Evolutionary conservation across 2,113 vertebrate genomes (phyloP).

Genomic region (Tupaia chinensis): DNA sequence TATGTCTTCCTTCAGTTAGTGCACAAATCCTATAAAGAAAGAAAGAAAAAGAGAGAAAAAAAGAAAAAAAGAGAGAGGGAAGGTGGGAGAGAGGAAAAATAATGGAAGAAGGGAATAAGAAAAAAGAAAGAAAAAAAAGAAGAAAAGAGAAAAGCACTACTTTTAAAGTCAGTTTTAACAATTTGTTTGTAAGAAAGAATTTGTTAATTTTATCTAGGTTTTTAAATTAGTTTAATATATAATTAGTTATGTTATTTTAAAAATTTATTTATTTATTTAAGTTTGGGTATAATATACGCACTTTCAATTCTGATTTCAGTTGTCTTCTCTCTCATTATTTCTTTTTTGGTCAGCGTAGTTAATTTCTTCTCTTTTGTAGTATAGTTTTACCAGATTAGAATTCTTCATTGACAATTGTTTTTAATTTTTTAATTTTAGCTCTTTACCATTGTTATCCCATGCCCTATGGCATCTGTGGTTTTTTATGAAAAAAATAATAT

Average conservation of each 20-base stretch:
- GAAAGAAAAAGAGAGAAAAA: no score
- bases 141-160: no score
- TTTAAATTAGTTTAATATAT: background rate
- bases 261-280: background rate
- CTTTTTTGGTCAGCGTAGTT: background rate
- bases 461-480: background rate
- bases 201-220: background rate
- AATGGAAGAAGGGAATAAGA: no score
- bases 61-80: no score
- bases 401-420: background rate
- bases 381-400: background rate
- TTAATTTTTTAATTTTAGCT: background rate
- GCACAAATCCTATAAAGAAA: no score
- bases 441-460: background rate
- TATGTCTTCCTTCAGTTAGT: no score
- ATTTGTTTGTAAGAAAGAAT: background rate
- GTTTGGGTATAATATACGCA: background rate
- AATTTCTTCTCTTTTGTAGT: background rate
- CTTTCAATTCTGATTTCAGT: background rate
- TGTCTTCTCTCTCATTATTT: background rate
- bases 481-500: constrained; percentile 25
- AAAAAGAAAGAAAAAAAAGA: no score
- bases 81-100: no score
- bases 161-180: background rate
- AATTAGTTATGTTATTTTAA: background rate